Conservation (phyloP, 2,797 vertebrate genomes). For the Acipenser oxyrinchus region DNA sequence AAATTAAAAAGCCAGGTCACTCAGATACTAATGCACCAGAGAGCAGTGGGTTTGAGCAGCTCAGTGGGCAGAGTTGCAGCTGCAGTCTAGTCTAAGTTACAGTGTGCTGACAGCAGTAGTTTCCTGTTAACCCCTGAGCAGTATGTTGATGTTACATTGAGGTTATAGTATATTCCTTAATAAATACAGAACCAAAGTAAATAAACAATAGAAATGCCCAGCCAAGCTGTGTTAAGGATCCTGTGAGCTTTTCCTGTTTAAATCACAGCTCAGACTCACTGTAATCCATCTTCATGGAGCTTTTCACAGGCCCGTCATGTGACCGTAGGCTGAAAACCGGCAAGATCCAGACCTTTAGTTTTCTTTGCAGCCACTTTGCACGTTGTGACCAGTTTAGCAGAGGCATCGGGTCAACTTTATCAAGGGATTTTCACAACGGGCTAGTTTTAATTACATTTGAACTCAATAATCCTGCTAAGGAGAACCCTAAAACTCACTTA, state of each 20-base stretch:
- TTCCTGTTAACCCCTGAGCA: slow-evolving; percentile 15
- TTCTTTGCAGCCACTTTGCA: slow-evolving; percentile 15
- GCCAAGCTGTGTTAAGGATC: slow-evolving; percentile 22
- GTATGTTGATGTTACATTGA: slow-evolving; percentile 21
- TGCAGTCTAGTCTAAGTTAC: slow-evolving; percentile 10
- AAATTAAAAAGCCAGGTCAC: too few species aligned
- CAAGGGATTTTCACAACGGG: too few species aligned
- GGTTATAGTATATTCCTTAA: slow-evolving; percentile 14
- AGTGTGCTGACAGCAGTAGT: slow-evolving; percentile 22
- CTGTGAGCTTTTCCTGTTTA: slow-evolving; percentile 23
- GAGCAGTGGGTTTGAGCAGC: slow-evolving; percentile 16
- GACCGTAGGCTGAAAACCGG: slow-evolving; percentile 19
- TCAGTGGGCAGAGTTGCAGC: slow-evolving; percentile 14
- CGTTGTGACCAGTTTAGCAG: slow-evolving; percentile 15
- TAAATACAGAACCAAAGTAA: slow-evolving; percentile 20
- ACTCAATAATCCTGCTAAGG: too few species aligned
- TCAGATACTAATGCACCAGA: not conserved
- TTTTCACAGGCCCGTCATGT: slow-evolving; percentile 18
- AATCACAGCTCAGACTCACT: slow-evolving; percentile 21
- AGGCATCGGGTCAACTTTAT: not conserved
- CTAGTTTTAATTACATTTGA: too few species aligned
- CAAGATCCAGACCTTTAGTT: slow-evolving; percentile 20
- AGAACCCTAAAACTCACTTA: too few species aligned
- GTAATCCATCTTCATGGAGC: slow-evolving; percentile 20
- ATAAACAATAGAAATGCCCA: slow-evolving; percentile 18